Conservation (phyloP, 2,113 vertebrate species). For the Gorsachius goisagi region DNA sequence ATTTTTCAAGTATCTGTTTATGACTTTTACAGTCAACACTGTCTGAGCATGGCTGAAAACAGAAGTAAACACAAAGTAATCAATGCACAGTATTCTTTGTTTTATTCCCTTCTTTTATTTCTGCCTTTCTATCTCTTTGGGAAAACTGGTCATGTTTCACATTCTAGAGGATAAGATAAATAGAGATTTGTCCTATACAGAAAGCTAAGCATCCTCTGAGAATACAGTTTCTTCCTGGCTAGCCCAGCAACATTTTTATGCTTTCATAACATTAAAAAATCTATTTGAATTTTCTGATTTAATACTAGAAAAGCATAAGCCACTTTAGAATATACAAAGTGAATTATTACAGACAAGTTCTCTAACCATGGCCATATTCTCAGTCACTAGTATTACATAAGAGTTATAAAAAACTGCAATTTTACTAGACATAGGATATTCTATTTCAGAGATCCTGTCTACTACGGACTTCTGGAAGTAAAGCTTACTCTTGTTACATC, state of each 20-base stretch:
- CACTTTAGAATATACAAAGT: not conserved
- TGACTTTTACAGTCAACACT: not conserved
- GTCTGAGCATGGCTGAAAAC: not conserved
- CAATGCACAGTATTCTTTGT: not conserved
- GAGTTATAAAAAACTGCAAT: not conserved
- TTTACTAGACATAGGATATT: not conserved
- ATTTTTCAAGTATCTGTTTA: constrained; percentile 41
- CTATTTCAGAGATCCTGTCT: not conserved
- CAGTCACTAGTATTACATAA: not conserved
- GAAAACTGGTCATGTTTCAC: not conserved
- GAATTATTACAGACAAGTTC: not conserved
- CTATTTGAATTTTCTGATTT: not conserved
- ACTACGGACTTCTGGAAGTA: not conserved
- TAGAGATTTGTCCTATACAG: not conserved
- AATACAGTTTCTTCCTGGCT: not conserved
- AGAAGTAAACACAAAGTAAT: not conserved
- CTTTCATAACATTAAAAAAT: not conserved
- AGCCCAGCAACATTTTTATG: not conserved
- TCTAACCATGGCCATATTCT: not conserved
- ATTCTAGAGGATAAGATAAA: not conserved
- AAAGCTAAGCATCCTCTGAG: not conserved
- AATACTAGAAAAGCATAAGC: not conserved
- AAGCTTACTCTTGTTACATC: not conserved
- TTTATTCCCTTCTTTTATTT: not conserved
- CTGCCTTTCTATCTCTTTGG: not conserved